A percentile compares a stretch with the other conserved stretches of the same genome.
These are phyloP conservation scores for Ips typographus DNA, from an alignment of 1,140 invertebrate genomes.

Conservation along the genomic window DNA sequence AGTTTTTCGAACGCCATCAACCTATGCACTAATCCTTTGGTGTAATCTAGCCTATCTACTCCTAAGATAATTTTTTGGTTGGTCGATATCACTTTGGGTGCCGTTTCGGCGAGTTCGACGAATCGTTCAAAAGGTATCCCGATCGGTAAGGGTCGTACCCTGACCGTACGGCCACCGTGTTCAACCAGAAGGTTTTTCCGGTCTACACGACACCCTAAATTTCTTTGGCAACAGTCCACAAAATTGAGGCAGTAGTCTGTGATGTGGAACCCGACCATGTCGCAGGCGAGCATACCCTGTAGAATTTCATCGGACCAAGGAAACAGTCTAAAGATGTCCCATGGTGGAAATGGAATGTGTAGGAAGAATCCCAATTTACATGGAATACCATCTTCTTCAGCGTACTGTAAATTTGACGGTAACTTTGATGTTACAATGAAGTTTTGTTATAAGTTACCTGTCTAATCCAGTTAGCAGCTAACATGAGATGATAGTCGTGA, in stretches of 20 bases:
- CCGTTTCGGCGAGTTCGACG: conserved; percentile 75
- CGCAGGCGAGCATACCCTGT: conserved; percentile 87
- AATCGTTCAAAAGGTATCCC: conserved; percentile 87
- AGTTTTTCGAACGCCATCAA: conserved; percentile 82
- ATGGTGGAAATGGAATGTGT: conserved; percentile 90
- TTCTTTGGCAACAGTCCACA: conserved; percentile 86
- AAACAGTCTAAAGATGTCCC: conserved; percentile 87
- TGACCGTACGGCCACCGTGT: conserved; percentile 80
- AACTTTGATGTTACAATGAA: neutral
- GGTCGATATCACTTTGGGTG: conserved; percentile 67
- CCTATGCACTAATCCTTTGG: conserved; percentile 85
- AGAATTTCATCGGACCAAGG: conserved; percentile 90
- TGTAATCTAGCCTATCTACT: conserved; percentile 88
- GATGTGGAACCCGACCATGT: conserved; percentile 91
- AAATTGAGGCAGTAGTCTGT: conserved; percentile 90
- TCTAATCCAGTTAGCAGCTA: conserved; percentile 85
- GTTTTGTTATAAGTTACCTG: conserved; percentile 55
- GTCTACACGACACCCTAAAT: conserved; percentile 84
- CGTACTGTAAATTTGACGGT: conserved; percentile 54
- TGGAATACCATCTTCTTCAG: conserved; percentile 74
- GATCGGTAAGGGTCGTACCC: conserved; percentile 80
- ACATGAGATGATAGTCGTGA: conserved; percentile 90
- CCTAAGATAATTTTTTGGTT: conserved; percentile 82
- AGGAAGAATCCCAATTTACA: conserved; percentile 87
- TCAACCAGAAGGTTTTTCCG: conserved; percentile 84